These are phyloP conservation scores for Patella depressa DNA, from an alignment of 2,888 invertebrate genomes.

Conservation along the genomic window DNA sequence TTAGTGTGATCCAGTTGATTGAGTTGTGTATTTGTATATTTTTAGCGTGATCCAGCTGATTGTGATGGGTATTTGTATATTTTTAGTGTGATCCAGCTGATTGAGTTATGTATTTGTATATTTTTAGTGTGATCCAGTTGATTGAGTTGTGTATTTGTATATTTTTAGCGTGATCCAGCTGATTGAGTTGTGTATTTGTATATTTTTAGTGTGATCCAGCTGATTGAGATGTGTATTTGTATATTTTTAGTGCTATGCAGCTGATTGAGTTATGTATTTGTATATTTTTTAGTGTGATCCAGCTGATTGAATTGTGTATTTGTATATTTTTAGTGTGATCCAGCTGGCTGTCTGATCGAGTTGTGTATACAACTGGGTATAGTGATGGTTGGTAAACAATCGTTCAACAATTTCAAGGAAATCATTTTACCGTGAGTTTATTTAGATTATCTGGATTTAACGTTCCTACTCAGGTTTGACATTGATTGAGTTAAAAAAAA, in stretches of 20 bases:
- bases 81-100: conserved; percentile 88
- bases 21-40: conserved; percentile 20
- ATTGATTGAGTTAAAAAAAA: no score
- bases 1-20: background rate
- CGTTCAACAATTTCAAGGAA: conserved; percentile 89
- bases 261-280: conserved; percentile 78
- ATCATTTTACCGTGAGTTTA: conserved; percentile 85
- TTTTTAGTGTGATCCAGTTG: conserved; percentile 87
- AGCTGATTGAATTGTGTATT: background rate
- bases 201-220: background rate
- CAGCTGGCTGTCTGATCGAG: conserved; percentile 93
- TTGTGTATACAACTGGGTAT: conserved; percentile 93
- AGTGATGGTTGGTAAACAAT: conserved; percentile 97
- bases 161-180: conserved; percentile 86
- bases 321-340: conserved; percentile 81
- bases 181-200: conserved; percentile 76
- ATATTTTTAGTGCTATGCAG: conserved; percentile 90
- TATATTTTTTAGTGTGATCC: background rate
- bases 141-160: conserved; percentile 86
- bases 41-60: conserved; percentile 89
- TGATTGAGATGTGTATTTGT: no score
- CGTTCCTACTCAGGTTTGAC: no score
- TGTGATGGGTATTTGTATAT: background rate
- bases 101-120: conserved; percentile 86
- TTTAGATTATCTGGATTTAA: no score